A percentile compares a stretch with the other conserved stretches of the same genome.
Evolutionary conservation across 23 tunicate species (phyloP).

Genomic region (Ascidia mentula): DNA sequence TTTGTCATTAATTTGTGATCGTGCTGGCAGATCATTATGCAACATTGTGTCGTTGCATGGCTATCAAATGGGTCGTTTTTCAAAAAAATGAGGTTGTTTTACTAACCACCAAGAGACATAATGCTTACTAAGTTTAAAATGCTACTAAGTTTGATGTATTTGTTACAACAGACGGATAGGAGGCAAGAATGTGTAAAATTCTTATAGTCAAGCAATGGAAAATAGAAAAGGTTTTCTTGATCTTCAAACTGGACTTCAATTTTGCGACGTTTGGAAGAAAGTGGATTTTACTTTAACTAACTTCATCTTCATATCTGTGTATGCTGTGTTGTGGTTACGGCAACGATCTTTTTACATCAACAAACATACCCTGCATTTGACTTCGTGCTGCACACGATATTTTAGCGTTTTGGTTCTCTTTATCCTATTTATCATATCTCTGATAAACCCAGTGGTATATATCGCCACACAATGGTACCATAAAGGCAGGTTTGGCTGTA

Average conservation of each 20-base stretch:
- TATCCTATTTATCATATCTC: conserved; percentile 2
- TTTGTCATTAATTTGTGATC: no score
- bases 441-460: conserved; percentile 16
- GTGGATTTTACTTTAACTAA: conserved; percentile 22
- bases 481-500: conserved; percentile 17
- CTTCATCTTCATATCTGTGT: conserved; percentile 27
- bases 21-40: no score
- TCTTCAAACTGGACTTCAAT: neutral
- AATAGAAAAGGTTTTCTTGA: conserved; percentile 8
- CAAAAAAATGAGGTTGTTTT: no score
- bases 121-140: no score
- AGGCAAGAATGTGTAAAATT: no score
- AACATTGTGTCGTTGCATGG: no score
- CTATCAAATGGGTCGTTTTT: no score
- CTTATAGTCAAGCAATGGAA: no score
- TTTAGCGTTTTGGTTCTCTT: conserved; percentile 1
- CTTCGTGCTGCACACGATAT: conserved; percentile 12
- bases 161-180: no score
- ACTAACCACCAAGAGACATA: no score
- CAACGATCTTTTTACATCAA: conserved; percentile 26
- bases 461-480: conserved; percentile 23
- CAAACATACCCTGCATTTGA: conserved; percentile 15
- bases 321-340: conserved; percentile 30
- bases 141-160: no score
- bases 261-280: conserved; percentile 18